These are phyloP conservation scores for Bombus waltoni DNA, from an alignment of 1,140 invertebrate species.

Conservation along the genomic window DNA sequence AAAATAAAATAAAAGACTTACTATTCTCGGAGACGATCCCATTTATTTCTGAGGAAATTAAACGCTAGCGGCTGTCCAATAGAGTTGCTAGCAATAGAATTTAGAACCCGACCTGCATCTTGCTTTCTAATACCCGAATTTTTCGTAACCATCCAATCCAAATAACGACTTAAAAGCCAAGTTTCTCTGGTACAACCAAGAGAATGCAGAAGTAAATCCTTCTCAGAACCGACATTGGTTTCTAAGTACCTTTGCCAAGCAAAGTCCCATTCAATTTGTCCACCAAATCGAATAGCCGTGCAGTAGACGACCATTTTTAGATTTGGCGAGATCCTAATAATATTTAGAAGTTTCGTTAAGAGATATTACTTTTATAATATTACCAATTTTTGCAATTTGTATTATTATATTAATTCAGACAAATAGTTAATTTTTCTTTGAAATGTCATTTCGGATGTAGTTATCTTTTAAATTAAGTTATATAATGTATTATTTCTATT, in stretches of 20 bases:
- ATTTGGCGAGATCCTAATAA: slow-evolving; percentile 90
- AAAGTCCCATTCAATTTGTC: slow-evolving; percentile 93
- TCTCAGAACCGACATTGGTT: slow-evolving; percentile 89
- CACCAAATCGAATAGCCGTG: slow-evolving; percentile 90
- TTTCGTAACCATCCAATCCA: slow-evolving; percentile 87
- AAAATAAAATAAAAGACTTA: slow-evolving; percentile 81
- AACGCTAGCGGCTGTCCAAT: slow-evolving; percentile 90
- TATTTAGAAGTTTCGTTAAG: not conserved
- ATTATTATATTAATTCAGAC: not conserved
- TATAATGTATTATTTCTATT: no score
- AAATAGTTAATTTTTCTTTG: no score
- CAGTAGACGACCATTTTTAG: slow-evolving; percentile 92
- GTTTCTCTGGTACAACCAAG: slow-evolving; percentile 90
- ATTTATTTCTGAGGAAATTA: slow-evolving; percentile 89
- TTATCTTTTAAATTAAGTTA: no score
- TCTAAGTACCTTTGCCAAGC: slow-evolving; percentile 89
- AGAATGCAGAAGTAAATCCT: slow-evolving; percentile 88
- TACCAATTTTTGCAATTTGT: not conserved
- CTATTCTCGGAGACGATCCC: slow-evolving; percentile 88
- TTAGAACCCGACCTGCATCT: slow-evolving; percentile 89
- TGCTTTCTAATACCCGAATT: slow-evolving; percentile 91
- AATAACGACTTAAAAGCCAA: slow-evolving; percentile 90
- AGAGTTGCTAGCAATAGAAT: slow-evolving; percentile 87
- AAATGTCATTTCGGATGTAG: no score
- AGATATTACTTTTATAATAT: not conserved